Conservation (phyloP, 2,797 vertebrate species). For the Tangara arthus region DNA sequence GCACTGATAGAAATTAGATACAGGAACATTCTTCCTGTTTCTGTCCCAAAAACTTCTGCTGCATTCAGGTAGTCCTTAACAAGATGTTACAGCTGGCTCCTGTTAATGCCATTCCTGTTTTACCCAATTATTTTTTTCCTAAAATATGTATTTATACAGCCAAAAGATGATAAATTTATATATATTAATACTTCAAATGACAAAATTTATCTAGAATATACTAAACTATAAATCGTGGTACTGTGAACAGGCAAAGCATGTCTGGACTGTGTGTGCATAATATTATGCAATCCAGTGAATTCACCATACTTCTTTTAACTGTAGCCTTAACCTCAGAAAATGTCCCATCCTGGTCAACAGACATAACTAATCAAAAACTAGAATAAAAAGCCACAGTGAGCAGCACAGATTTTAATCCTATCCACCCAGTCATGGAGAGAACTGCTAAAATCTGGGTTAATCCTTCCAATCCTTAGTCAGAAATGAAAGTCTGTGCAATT, state of each 20-base stretch:
- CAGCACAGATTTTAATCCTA: slow-evolving; percentile 9
- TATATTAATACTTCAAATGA: neutral
- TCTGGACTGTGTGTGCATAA: neutral
- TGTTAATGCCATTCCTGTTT: neutral
- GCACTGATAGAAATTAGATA: neutral
- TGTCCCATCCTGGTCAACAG: neutral
- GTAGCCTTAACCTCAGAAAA: neutral
- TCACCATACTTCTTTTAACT: neutral
- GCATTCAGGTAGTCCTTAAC: neutral
- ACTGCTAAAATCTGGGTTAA: slow-evolving; percentile 40
- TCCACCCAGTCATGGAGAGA: slow-evolving; percentile 5
- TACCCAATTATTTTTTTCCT: neutral
- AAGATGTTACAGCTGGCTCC: neutral
- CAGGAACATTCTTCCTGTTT: neutral
- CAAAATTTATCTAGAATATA: neutral
- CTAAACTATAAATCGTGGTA: neutral
- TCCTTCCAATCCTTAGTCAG: slow-evolving; percentile 45
- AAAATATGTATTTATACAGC: neutral
- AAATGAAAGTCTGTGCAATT: slow-evolving; percentile 30
- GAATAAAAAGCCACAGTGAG: neutral
- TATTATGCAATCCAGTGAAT: neutral
- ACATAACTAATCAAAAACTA: neutral
- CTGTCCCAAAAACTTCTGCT: neutral
- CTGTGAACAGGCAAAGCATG: neutral
- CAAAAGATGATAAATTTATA: neutral